Conservation (phyloP, 92 coral and sea anemone genomes). For the Zoanthus sansibaricus region DNA sequence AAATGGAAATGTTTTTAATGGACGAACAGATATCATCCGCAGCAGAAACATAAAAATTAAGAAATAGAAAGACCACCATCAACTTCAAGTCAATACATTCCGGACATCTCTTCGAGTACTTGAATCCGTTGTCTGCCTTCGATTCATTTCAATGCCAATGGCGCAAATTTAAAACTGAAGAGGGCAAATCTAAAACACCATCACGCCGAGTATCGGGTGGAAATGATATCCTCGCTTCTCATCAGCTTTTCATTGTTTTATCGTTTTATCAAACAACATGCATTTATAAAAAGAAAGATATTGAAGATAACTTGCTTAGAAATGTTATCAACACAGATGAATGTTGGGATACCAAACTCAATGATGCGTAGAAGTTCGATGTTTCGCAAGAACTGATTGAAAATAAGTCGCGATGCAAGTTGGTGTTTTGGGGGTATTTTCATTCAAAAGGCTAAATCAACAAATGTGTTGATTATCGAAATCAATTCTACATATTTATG, state of each 20-base stretch:
- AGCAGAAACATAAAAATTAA: constrained; percentile 21
- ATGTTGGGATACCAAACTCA: constrained; percentile 24
- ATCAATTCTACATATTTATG: not conserved
- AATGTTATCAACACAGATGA: constrained; percentile 1
- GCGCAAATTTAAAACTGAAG: not conserved
- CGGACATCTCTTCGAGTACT: not conserved
- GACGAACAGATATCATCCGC: not conserved
- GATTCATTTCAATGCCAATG: not conserved
- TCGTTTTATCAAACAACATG: not conserved
- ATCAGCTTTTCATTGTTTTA: not conserved
- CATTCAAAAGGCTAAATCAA: not conserved
- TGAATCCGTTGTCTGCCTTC: not conserved
- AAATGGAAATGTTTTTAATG: constrained; percentile 20
- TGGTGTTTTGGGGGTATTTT: not conserved
- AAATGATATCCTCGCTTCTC: not conserved
- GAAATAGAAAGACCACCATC: not conserved
- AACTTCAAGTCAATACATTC: not conserved
- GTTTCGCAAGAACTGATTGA: constrained; percentile 2
- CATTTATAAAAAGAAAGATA: not conserved
- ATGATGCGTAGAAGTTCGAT: not conserved
- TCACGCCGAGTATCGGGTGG: not conserved
- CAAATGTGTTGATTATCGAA: not conserved
- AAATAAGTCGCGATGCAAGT: not conserved
- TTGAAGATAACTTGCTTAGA: not conserved
- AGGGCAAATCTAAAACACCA: constrained; percentile 14